Percentiles rank a stretch among this genome's conserved stretches.
Evolutionary conservation across 2,888 invertebrate species (phyloP).

Genomic region (Dicycla oo): DNA sequence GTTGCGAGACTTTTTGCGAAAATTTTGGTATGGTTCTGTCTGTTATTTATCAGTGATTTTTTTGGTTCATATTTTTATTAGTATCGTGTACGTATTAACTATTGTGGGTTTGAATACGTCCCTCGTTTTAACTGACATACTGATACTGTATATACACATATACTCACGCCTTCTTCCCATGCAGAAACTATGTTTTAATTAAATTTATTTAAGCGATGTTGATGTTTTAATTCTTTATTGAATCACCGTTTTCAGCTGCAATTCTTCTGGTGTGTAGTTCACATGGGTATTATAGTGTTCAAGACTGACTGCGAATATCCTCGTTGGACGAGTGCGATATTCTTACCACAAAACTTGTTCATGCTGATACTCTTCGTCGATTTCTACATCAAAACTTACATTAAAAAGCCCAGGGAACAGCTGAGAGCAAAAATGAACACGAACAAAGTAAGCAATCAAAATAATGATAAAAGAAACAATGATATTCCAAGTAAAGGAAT

Average conservation of each 20-base stretch:
- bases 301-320: slow-evolving; percentile 91
- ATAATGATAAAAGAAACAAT: slow-evolving; percentile 5
- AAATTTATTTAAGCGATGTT: too few relatives aligned
- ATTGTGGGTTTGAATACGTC: too few relatives aligned
- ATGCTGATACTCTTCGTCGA: slow-evolving; percentile 92
- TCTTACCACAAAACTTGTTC: slow-evolving; percentile 92
- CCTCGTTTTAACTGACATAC: too few relatives aligned
- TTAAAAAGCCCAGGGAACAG: slow-evolving; percentile 75
- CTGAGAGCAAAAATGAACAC: slow-evolving; percentile 7
- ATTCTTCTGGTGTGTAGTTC: slow-evolving; percentile 91
- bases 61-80: too few relatives aligned
- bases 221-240: neutral
- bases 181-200: too few relatives aligned
- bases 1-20: too few relatives aligned
- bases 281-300: slow-evolving; percentile 86
- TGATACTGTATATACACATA: too few relatives aligned
- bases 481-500: neutral
- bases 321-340: slow-evolving; percentile 87
- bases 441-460: neutral
- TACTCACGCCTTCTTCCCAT: too few relatives aligned
- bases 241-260: slow-evolving; percentile 87
- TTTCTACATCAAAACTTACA: slow-evolving; percentile 92
- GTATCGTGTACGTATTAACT: too few relatives aligned
- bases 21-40: too few relatives aligned
- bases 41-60: too few relatives aligned